phyloP scores from a whole-genome alignment of 2,113 vertebrate species.

The Peromyscus maniculatus region DNA sequence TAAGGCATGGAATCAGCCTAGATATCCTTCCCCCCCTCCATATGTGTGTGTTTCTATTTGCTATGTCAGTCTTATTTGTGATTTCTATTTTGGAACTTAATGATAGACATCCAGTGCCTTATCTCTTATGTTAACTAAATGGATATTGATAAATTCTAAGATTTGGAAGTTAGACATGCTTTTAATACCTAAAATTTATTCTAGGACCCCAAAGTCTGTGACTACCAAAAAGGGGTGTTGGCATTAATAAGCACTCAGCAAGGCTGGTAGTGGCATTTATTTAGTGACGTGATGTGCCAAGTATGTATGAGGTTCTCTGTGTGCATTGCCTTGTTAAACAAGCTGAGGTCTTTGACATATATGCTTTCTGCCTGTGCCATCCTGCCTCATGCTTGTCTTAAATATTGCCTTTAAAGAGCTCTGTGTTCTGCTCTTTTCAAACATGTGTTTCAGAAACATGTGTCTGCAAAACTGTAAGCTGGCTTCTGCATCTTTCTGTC shows the following conservation, averaged over 20 bases:
- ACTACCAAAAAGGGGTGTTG: neutral
- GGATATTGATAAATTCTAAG: conserved; percentile 21
- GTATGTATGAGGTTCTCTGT: neutral
- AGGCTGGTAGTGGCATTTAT: neutral
- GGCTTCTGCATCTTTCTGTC: conserved; percentile 48
- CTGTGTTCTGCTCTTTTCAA: conserved; percentile 66
- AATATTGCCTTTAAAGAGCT: conserved; percentile 46
- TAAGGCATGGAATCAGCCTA: neutral
- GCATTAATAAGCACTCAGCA: conserved; percentile 17
- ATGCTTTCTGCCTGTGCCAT: conserved; percentile 6
- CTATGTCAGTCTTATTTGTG: neutral
- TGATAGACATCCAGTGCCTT: neutral
- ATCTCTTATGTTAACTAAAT: neutral
- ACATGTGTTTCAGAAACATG: conserved; percentile 40
- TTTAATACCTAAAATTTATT: conserved; percentile 52
- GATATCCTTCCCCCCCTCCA: too few species aligned
- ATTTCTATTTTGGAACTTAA: conserved; percentile 13
- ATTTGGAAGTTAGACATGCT: conserved; percentile 30
- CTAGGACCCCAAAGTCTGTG: neutral
- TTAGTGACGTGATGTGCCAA: neutral
- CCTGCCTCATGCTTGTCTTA: conserved; percentile 44
- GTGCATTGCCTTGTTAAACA: conserved; percentile 61
- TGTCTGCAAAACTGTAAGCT: conserved; percentile 54
- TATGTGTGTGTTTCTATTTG: conserved; percentile 25
- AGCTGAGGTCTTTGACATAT: conserved; percentile 34